A percentile compares a stretch with the other conserved stretches of the same genome.
phyloP scores from a whole-genome alignment of 2,113 vertebrate species.

The Malurus cyaneus region DNA sequence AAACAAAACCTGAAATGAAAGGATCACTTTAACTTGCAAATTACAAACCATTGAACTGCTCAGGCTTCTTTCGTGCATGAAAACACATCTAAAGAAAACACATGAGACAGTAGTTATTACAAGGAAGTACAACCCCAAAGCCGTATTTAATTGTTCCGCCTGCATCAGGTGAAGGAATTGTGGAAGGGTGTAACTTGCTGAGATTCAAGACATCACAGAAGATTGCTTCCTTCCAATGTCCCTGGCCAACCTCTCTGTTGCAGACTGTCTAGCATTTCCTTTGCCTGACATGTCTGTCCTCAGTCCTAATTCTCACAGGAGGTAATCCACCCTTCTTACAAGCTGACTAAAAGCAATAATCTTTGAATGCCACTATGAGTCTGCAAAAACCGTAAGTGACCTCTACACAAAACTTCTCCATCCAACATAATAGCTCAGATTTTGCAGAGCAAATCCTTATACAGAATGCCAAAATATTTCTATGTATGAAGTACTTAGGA shows the following conservation, averaged over 20 bases:
- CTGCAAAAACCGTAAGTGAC: neutral
- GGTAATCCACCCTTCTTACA: neutral
- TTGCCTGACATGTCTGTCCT: neutral
- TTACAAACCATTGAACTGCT: neutral
- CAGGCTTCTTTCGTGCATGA: neutral
- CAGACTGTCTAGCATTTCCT: neutral
- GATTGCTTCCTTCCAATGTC: neutral
- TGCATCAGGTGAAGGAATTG: neutral
- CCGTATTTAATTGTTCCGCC: neutral
- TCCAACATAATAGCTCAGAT: neutral
- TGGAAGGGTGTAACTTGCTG: neutral
- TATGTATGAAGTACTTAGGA: neutral
- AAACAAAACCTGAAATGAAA: slow-evolving; percentile 17
- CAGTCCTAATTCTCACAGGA: neutral
- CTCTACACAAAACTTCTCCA: neutral
- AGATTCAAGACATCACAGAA: neutral
- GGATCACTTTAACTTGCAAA: neutral
- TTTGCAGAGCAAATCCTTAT: neutral
- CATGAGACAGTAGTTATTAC: neutral
- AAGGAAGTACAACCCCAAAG: neutral
- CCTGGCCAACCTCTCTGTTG: neutral
- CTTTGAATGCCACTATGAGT: neutral
- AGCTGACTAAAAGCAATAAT: neutral
- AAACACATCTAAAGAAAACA: neutral
- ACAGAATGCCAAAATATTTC: neutral